Evolutionary conservation across 2,888 invertebrate species (phyloP).

Genomic region (Drosophila lutescens): DNA sequence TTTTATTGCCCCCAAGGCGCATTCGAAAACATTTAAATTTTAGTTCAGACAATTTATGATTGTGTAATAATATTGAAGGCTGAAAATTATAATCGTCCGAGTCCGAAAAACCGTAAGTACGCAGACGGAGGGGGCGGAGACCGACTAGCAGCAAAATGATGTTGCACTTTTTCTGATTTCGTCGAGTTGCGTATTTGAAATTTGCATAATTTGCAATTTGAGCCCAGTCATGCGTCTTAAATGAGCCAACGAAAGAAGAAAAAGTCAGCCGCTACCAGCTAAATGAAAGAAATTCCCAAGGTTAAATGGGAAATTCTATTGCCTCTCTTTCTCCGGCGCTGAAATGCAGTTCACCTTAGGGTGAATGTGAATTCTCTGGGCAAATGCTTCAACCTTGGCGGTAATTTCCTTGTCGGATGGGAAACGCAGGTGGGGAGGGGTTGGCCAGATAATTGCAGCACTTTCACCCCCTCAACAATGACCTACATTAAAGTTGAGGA

Average conservation of each 20-base stretch:
- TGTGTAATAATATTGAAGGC: constrained; percentile 53
- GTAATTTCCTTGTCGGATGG: constrained; percentile 48
- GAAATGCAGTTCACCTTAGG: constrained; percentile 51
- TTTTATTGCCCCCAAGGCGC: constrained; percentile 36
- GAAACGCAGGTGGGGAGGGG: constrained; percentile 2
- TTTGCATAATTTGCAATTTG: constrained; percentile 57
- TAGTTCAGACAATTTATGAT: constrained; percentile 39
- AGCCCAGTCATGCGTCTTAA: constrained; percentile 56
- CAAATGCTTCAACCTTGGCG: constrained; percentile 45
- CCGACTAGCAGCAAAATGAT: constrained; percentile 48
- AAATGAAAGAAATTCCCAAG: constrained; percentile 44
- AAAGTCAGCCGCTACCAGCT: constrained; percentile 23
- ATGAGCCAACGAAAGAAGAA: constrained; percentile 28
- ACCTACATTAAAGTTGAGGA: constrained; percentile 66
- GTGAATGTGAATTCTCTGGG: constrained; percentile 34
- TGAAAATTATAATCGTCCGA: constrained; percentile 37
- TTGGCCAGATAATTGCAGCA: constrained; percentile 44
- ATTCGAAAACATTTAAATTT: constrained; percentile 41
- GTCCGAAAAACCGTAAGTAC: constrained; percentile 30
- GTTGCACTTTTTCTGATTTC: constrained; percentile 54
- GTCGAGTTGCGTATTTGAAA: constrained; percentile 15
- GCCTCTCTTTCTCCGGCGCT: constrained; percentile 19
- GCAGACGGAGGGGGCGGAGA: constrained; percentile 22
- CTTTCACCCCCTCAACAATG: constrained; percentile 69
- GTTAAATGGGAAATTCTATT: constrained; percentile 35